Evolutionary conservation across 2,113 vertebrate species (phyloP).

Genomic region (Callopanchax toddi): DNA sequence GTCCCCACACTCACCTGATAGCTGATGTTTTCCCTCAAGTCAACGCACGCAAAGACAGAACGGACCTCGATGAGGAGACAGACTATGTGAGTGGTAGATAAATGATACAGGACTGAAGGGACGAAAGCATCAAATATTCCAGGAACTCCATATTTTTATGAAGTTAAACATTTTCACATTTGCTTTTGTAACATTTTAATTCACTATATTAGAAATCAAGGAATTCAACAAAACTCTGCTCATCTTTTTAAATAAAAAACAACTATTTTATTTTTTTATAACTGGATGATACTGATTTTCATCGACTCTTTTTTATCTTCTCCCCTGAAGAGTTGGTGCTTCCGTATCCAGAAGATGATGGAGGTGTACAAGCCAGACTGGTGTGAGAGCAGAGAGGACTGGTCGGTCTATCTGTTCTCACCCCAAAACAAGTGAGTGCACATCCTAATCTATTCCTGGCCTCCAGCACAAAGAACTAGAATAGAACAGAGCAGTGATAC

Average conservation of each 20-base stretch:
- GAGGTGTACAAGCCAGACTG: slow-evolving; percentile 95
- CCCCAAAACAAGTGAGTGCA: slow-evolving; percentile 89
- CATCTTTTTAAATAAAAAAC: too few relatives aligned
- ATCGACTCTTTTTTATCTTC: background rate
- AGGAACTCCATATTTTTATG: too few relatives aligned
- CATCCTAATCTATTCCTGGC: background rate
- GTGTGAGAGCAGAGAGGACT: slow-evolving; percentile 91
- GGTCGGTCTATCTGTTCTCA: slow-evolving; percentile 96
- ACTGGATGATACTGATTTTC: background rate
- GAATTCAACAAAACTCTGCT: too few relatives aligned
- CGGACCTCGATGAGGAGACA: slow-evolving; percentile 89
- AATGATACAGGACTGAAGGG: too few relatives aligned
- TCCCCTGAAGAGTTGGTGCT: slow-evolving; percentile 86
- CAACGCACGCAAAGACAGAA: slow-evolving; percentile 83
- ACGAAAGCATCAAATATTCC: too few relatives aligned
- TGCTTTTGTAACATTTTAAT: too few relatives aligned
- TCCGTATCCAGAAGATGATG: slow-evolving; percentile 96
- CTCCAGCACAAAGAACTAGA: background rate
- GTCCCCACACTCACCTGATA: slow-evolving; percentile 72
- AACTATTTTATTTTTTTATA: background rate
- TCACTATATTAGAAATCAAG: too few relatives aligned
- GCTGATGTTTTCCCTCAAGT: slow-evolving; percentile 92
- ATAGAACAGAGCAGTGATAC: background rate
- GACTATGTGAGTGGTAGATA: slow-evolving; percentile 87
- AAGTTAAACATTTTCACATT: too few relatives aligned